These are phyloP conservation scores for Xylocopa sonorina DNA, from an alignment of 1,140 invertebrate species.

Conservation along the genomic window DNA sequence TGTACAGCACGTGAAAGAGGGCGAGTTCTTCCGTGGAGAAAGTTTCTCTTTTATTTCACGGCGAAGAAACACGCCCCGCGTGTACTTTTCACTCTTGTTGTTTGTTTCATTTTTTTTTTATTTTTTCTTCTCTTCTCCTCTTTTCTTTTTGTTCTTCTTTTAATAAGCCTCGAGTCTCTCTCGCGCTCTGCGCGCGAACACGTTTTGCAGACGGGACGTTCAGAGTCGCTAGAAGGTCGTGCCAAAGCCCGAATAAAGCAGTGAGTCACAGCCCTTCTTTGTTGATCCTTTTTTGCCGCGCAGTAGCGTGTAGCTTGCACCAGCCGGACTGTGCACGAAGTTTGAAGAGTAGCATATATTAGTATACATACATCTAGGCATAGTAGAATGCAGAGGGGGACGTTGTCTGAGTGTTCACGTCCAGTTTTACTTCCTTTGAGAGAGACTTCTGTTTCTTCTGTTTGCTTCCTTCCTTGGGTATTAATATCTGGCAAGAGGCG, in stretches of 20 bases:
- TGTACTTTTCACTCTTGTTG: constrained; percentile 4
- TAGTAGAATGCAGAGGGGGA: constrained; percentile 12
- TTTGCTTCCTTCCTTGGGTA: background rate
- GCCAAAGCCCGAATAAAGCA: constrained; percentile 69
- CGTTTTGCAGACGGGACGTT: constrained; percentile 53
- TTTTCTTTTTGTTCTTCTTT: constrained; percentile 16
- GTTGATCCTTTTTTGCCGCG: constrained; percentile 64
- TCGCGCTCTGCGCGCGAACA: constrained; percentile 41
- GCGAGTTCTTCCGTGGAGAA: background rate
- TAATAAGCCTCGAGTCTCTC: constrained; percentile 56
- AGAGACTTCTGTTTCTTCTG: background rate
- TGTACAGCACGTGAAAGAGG: background rate
- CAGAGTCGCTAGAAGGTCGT: constrained; percentile 65
- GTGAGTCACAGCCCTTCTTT: constrained; percentile 68
- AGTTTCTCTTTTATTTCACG: background rate
- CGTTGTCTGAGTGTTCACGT: constrained; percentile 18
- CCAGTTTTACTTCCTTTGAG: constrained; percentile 11
- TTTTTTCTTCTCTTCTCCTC: constrained; percentile 4
- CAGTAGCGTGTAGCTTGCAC: constrained; percentile 63
- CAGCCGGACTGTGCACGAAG: constrained; percentile 58
- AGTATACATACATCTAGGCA: constrained; percentile 30
- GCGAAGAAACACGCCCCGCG: constrained; percentile 10
- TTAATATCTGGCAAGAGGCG: background rate
- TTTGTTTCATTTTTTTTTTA: constrained; percentile 13
- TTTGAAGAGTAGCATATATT: constrained; percentile 32